Base-by-base conservation (phyloP, 2,113 vertebrate species). In the Elachura formosa region DNA sequence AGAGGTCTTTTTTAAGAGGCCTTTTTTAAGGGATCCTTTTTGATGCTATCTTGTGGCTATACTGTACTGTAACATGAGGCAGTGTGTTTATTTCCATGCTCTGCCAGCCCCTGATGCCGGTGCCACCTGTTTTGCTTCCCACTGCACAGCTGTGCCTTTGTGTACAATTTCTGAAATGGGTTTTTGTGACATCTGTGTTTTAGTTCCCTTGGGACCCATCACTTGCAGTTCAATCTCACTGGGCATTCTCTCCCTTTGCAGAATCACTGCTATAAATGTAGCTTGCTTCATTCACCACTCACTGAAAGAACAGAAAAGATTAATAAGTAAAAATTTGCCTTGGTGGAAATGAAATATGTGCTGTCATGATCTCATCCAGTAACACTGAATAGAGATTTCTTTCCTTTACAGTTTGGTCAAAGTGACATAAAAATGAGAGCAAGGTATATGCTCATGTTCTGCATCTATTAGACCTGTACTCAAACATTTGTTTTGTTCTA, bases 171-270 rank as follows among this genome's bases (percentile, higher is more conserved):
- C 74, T 94, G 79, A 87, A 95, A 95, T 83, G 78, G 76, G 24
- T 92, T 96, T 96, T 96, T 91, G 68, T 93, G 93, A 94, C 95
- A 96, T 96, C 95, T 97, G 93, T 96, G 94, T 93, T 96, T 94
- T 66, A 79, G 63, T 58, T 96, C 92, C 59, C 82, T 68, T 74
- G 93, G 63, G 93, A 96, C 49, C 64, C 77, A 92, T 95, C 84
- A 46, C 81, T 97, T 90, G 58, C 82, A 79, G 73, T 76, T 79
- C 56, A 77, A 19, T 73, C 67, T 90, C 88, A 68, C 84, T 78
- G 66, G 59, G 40, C 20, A 28, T 61, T 34, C 64, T 24, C 34
- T 76, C 73, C 21, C 25, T 56, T 83, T 17, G 5, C 43, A 90
- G 77, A 58, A 66, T 69, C 75, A 58, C 55, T 84, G 79, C 71